Conservation (phyloP, 2,888 invertebrate genomes). For the Tachina grossa region DNA sequence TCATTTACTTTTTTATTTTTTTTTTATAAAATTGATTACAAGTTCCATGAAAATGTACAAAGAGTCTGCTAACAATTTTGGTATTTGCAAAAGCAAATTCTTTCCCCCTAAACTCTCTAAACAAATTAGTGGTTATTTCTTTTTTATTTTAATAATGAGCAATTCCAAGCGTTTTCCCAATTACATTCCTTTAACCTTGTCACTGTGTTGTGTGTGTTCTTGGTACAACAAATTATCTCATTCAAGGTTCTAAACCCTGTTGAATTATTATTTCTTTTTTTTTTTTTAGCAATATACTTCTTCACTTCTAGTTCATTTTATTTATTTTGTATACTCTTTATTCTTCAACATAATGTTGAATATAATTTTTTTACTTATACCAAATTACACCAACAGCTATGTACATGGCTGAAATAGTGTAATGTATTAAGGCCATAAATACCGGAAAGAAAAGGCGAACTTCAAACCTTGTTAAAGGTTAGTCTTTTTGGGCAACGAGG, state of each 20-base stretch:
- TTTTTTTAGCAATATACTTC: background rate
- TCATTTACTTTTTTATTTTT: no score
- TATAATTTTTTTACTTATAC: background rate
- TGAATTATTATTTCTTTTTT: background rate
- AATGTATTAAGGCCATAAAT: slow-evolving; percentile 10
- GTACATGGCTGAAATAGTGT: background rate
- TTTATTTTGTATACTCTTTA: background rate
- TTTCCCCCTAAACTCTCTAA: no score
- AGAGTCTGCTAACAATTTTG: no score
- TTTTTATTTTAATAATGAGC: no score
- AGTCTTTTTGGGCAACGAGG: background rate
- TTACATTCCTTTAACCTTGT: background rate
- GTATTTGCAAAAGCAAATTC: no score
- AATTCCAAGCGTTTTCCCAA: no score
- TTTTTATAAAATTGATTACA: no score
- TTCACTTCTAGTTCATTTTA: background rate
- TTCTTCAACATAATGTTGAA: background rate
- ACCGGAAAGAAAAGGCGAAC: slow-evolving; percentile 38
- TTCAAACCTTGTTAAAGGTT: slow-evolving; percentile 47
- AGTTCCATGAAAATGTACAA: no score
- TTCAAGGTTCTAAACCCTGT: slow-evolving; percentile 9
- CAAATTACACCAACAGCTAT: slow-evolving; percentile 1
- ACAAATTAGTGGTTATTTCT: no score
- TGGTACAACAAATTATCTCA: slow-evolving; percentile 6
- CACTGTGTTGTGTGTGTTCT: background rate